Evolutionary conservation across 1,140 invertebrate genomes (phyloP).

Genomic region (Theocolax elegans): DNA sequence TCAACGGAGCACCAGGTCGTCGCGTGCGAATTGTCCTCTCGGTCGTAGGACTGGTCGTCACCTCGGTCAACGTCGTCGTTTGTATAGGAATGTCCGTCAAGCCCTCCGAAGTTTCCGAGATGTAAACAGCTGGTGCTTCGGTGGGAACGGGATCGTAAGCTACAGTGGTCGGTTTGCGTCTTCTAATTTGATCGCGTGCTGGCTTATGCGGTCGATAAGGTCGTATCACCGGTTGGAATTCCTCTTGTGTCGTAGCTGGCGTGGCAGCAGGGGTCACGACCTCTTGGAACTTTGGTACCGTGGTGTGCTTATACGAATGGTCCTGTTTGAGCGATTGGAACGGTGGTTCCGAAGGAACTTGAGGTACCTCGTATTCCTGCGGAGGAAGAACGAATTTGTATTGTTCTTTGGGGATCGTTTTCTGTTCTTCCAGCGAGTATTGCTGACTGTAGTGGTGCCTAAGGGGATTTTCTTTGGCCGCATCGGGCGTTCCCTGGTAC

Average conservation of each 20-base stretch:
- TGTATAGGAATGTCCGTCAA: slow-evolving; percentile 37
- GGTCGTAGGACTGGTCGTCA: slow-evolving; percentile 36
- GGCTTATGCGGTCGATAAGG: slow-evolving; percentile 44
- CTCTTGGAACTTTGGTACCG: slow-evolving; percentile 30
- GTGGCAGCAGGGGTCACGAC: background rate
- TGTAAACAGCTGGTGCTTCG: slow-evolving; percentile 34
- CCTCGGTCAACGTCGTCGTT: slow-evolving; percentile 35
- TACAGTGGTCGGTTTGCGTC: slow-evolving; percentile 45
- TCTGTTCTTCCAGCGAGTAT: slow-evolving; percentile 12
- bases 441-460: slow-evolving; percentile 13
- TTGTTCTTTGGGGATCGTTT: slow-evolving; percentile 34
- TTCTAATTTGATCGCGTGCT: slow-evolving; percentile 42
- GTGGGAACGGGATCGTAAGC: slow-evolving; percentile 43
- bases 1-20: slow-evolving; percentile 43
- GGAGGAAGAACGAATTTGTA: slow-evolving; percentile 37
- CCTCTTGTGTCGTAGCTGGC: slow-evolving; percentile 25
- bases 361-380: background rate
- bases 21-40: slow-evolving; percentile 43
- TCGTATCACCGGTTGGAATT: slow-evolving; percentile 41
- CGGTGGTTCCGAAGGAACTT: background rate
- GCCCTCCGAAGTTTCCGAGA: slow-evolving; percentile 39
- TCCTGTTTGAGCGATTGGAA: background rate
- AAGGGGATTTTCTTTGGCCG: slow-evolving; percentile 7
- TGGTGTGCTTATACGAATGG: background rate
- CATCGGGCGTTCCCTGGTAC: background rate